Conservation (phyloP, 2,113 vertebrate genomes). For the Pipra filicauda region DNA sequence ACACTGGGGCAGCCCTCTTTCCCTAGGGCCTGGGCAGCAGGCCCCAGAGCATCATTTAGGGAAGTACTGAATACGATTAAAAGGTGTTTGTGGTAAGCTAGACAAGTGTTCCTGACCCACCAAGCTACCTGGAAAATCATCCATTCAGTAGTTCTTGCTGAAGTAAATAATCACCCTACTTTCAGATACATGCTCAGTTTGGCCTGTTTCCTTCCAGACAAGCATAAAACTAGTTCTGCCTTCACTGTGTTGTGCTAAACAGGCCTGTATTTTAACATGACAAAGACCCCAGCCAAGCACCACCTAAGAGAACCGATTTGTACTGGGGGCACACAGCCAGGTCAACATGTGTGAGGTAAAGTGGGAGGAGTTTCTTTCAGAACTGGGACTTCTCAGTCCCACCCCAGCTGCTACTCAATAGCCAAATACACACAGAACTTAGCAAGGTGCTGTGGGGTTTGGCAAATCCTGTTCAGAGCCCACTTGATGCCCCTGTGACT, state of each 20-base stretch:
- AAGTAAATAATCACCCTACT: not conserved
- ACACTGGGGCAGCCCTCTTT: not conserved
- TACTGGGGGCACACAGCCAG: not conserved
- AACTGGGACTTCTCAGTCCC: not conserved
- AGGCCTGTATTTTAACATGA: not conserved
- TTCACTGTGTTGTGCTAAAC: not conserved
- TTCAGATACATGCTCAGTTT: not conserved
- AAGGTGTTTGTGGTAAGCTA: not conserved
- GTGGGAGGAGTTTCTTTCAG: not conserved
- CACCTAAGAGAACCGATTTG: not conserved
- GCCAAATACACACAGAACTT: not conserved
- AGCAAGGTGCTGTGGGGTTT: not conserved
- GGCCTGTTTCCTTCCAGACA: not conserved
- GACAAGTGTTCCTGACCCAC: not conserved
- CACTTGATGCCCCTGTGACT: not conserved
- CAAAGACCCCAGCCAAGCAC: not conserved
- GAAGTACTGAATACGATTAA: not conserved
- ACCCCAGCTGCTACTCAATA: not conserved
- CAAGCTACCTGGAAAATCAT: not conserved
- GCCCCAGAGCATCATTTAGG: not conserved
- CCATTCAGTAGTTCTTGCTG: not conserved
- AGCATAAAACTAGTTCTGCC: not conserved
- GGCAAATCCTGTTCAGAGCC: not conserved
- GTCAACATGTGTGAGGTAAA: not conserved
- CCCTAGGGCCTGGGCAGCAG: not conserved